Base-by-base conservation (phyloP, 2,113 vertebrate species). In the Castor canadensis region DNA sequence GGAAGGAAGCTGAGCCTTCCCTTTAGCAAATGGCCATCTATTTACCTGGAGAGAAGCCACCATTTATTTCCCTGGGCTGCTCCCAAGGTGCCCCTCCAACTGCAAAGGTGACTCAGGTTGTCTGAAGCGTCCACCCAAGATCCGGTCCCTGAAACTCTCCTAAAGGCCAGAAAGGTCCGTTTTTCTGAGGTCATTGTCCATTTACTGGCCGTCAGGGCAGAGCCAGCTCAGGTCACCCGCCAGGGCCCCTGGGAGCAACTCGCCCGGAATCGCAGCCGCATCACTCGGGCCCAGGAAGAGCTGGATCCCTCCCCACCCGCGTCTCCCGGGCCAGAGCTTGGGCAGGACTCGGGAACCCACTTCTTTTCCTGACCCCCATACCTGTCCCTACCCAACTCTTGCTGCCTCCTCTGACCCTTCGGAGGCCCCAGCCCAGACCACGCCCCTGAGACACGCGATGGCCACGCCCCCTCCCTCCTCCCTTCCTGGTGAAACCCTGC, bases 231-330 rank as follows among this genome's bases (percentile, higher is more conserved):
- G 66, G 98, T 98, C 0, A 98, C 98, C 52, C 99, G 99, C 9
- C 98, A 97, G 85, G 99, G 99, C 15, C 99, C 97, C 15, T 99
- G 99, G 99, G 99, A 99, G 60, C 98, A 99, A 95, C 67, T 98
- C 12, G 99, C 98, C 0, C 98, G 99, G 2, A 99, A 99, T 93
- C 98, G 99, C 0, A 98, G 98, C 66, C 99, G 99, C n/a, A 98
- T 99, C 40, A 49, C 73, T 26, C 98, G 98, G 4, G 86, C 97
- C 0, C 98, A 99, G 95, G 96, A 96, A 47, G 82, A 95, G 60
- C 97, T 99, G 72, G 98, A 98, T 9, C 97, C 97, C 97, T 99
- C 94, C 95, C 99, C 19, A 96, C 92, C 22, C 92, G 71, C 10
- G 72, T 96, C 4, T 98, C 99, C 95, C 97, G 99, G 40, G 97